phyloP scores from a whole-genome alignment of 2,797 vertebrate species.

The Amniataba percoides region DNA sequence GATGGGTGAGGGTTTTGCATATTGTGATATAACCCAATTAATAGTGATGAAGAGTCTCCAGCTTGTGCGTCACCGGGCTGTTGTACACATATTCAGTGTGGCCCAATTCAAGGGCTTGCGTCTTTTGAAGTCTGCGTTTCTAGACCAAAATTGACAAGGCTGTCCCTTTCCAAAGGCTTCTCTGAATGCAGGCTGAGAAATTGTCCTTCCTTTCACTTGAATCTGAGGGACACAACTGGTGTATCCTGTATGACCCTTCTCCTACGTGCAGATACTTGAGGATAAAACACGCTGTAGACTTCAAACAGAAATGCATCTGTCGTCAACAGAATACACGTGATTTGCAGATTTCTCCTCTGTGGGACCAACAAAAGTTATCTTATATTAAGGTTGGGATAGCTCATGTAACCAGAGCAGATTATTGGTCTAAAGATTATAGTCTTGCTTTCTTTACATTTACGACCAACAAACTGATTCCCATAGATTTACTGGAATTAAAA shows the following conservation, averaged over 20 bases:
- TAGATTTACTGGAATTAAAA: background rate
- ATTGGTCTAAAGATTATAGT: background rate
- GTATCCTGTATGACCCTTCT: background rate
- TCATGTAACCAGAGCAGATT: background rate
- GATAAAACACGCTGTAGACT: slow-evolving; percentile 1
- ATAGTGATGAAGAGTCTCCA: slow-evolving; percentile 51
- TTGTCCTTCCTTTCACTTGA: slow-evolving; percentile 7
- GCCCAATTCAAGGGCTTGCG: slow-evolving; percentile 46
- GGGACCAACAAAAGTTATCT: too few relatives aligned
- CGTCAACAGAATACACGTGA: background rate
- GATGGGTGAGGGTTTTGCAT: slow-evolving; percentile 36
- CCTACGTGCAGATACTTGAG: slow-evolving; percentile 9
- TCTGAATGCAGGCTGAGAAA: slow-evolving; percentile 42
- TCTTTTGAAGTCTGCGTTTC: slow-evolving; percentile 59
- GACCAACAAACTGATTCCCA: background rate
- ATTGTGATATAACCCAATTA: slow-evolving; percentile 60
- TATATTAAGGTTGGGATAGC: background rate
- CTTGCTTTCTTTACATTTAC: background rate
- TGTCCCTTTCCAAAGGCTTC: slow-evolving; percentile 42
- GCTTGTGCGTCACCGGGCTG: slow-evolving; percentile 28
- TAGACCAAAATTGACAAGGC: slow-evolving; percentile 62
- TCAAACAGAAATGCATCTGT: background rate
- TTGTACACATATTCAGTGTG: slow-evolving; percentile 32
- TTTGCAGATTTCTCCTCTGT: too few relatives aligned
- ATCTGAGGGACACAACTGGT: slow-evolving; percentile 36